A percentile compares a stretch with the other conserved stretches of the same genome.
phyloP scores from a whole-genome alignment of 2,888 invertebrate genomes.

The Itoplectis maculator region DNA sequence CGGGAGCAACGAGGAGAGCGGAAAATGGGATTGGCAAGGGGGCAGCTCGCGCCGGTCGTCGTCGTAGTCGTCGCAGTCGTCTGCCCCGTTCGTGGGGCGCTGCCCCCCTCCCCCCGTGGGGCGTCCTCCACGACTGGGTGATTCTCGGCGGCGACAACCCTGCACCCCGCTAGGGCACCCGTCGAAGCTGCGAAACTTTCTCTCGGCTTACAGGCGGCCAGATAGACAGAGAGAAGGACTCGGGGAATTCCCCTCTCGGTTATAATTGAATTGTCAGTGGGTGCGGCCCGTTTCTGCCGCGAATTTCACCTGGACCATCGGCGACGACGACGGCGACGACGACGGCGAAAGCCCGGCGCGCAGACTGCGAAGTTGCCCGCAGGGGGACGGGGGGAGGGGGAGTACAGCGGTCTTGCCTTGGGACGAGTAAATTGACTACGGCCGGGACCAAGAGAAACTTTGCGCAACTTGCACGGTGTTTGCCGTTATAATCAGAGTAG shows the following conservation, averaged over 20 bases:
- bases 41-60: constrained; percentile 55
- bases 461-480: neutral
- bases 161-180: constrained; percentile 58
- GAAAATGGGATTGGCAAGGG: constrained; percentile 58
- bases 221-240: constrained; percentile 71
- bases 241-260: constrained; percentile 74
- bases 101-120: no score
- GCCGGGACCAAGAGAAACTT: constrained; percentile 17
- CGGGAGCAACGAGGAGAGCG: constrained; percentile 58
- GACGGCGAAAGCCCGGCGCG: no score
- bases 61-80: constrained; percentile 54
- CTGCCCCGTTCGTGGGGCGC: no score
- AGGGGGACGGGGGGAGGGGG: no score
- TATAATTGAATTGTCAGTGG: constrained; percentile 82
- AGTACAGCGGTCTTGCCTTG: constrained; percentile 12
- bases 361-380: neutral
- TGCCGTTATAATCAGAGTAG: neutral
- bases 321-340: no score
- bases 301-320: constrained; percentile 69
- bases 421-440: constrained; percentile 38
- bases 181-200: constrained; percentile 76
- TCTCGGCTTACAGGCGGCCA: constrained; percentile 74
- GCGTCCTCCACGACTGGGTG: no score
- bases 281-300: constrained; percentile 66
- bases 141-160: constrained; percentile 73